phyloP scores from a whole-genome alignment of 2,113 vertebrate species.

The Scolopax mira region DNA sequence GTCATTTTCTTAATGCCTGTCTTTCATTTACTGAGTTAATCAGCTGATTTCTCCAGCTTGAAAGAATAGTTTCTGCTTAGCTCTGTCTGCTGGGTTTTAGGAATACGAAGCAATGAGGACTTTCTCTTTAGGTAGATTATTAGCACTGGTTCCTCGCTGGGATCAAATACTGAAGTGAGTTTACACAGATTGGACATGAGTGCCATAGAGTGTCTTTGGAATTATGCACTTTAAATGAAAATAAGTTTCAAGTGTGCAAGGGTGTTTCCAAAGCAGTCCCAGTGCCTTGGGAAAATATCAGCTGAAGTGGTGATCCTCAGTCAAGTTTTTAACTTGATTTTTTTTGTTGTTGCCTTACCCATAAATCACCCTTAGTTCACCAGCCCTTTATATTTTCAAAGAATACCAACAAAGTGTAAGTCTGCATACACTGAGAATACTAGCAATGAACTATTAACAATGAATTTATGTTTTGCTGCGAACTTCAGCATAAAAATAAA shows the following conservation, averaged over 20 bases:
- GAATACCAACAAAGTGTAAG: not conserved
- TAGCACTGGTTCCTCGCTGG: not conserved
- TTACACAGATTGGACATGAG: not conserved
- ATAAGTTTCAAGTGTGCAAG: not conserved
- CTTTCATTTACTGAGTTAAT: not conserved
- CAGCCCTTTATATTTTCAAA: not conserved
- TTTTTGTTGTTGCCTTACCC: not conserved
- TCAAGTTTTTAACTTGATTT: not conserved
- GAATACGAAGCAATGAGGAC: not conserved
- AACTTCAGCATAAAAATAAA: not conserved
- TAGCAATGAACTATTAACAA: not conserved
- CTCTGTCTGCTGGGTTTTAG: not conserved
- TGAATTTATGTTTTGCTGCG: not conserved
- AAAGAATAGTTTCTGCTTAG: not conserved
- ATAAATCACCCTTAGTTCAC: not conserved
- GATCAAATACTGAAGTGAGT: not conserved
- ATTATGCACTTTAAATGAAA: constrained; percentile 12
- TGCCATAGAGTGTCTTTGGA: not conserved
- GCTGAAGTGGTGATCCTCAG: not conserved
- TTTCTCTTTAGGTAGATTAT: not conserved
- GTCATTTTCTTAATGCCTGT: not conserved
- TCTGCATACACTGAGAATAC: not conserved
- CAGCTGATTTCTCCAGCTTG: not conserved
- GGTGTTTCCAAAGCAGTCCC: not conserved
- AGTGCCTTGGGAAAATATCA: not conserved